Evolutionary conservation across 1,140 invertebrate genomes (phyloP).

Genomic region (Sminthurinus signatus): DNA sequence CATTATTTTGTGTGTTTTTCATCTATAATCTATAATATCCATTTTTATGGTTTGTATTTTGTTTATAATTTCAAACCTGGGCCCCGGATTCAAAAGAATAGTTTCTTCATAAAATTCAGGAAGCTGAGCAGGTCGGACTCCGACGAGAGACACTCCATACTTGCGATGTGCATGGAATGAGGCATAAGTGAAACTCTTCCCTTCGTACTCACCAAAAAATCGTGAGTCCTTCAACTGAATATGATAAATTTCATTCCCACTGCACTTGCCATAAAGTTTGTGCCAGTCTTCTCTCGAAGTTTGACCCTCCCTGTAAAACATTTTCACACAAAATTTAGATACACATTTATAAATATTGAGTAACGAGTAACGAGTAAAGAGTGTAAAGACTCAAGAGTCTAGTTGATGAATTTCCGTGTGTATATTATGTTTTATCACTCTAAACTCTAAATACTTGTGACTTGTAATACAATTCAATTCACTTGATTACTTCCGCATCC

Average conservation of each 20-base stretch:
- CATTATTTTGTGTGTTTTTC: not conserved
- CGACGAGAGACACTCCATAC: conserved; percentile 92
- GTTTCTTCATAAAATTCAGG: conserved; percentile 89
- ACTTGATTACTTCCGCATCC: too few relatives aligned
- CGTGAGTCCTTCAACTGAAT: conserved; percentile 88
- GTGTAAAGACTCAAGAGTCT: not conserved
- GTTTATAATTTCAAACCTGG: too few relatives aligned
- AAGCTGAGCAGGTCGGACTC: conserved; percentile 80
- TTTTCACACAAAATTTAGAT: not conserved
- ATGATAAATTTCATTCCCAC: conserved; percentile 98
- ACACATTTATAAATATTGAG: not conserved
- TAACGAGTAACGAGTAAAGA: too few relatives aligned
- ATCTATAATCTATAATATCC: too few relatives aligned
- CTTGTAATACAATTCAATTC: too few relatives aligned
- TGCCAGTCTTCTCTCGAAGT: conserved; percentile 97
- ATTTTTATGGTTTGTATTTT: too few relatives aligned
- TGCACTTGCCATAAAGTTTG: conserved; percentile 83
- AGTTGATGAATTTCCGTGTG: not conserved
- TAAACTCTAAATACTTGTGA: too few relatives aligned
- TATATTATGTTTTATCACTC: too few relatives aligned
- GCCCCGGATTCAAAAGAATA: conserved; percentile 82
- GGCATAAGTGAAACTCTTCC: conserved; percentile 97
- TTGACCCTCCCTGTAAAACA: conserved; percentile 78
- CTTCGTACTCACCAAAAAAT: conserved; percentile 97
- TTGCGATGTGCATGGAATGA: conserved; percentile 75